Percentiles rank a stretch among this genome's conserved stretches.
These are phyloP conservation scores for Coelopa pilipes DNA, from an alignment of 2,888 invertebrate species.

Conservation along the genomic window DNA sequence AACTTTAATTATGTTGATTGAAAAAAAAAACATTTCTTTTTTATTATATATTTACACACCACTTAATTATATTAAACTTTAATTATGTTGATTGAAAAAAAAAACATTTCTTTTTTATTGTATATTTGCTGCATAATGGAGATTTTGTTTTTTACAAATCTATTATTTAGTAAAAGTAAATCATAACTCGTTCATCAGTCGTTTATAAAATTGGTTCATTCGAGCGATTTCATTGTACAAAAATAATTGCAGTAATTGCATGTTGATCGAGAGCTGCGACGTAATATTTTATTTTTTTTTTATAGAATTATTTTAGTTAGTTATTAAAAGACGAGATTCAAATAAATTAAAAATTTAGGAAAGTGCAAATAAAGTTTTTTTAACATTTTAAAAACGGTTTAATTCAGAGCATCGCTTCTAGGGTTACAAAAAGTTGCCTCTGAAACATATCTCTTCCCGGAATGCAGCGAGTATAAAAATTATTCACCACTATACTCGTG, in stretches of 20 bases:
- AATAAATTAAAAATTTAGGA: not conserved
- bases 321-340: not conserved
- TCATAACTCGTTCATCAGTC: conserved; percentile 8
- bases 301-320: not conserved
- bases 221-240: conserved; percentile 4
- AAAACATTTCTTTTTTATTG: too few species aligned
- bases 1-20: too few species aligned
- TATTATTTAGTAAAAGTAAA: not conserved
- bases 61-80: too few species aligned
- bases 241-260: not conserved
- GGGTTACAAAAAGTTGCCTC: not conserved
- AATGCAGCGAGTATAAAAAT: conserved; percentile 3
- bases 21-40: too few species aligned
- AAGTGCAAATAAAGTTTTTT: not conserved
- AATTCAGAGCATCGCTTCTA: not conserved
- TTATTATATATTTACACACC: too few species aligned
- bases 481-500: not conserved
- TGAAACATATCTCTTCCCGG: not conserved
- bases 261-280: too few species aligned
- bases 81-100: too few species aligned
- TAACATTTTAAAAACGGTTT: too few species aligned
- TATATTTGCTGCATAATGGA: not conserved
- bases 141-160: not conserved
- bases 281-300: not conserved
- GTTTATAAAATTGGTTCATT: conserved; percentile 9